Evolutionary conservation across 2,797 vertebrate species (phyloP), one percentile per base, ranked within the genome.

Genomic region (Alosa sapidissima): DNA sequence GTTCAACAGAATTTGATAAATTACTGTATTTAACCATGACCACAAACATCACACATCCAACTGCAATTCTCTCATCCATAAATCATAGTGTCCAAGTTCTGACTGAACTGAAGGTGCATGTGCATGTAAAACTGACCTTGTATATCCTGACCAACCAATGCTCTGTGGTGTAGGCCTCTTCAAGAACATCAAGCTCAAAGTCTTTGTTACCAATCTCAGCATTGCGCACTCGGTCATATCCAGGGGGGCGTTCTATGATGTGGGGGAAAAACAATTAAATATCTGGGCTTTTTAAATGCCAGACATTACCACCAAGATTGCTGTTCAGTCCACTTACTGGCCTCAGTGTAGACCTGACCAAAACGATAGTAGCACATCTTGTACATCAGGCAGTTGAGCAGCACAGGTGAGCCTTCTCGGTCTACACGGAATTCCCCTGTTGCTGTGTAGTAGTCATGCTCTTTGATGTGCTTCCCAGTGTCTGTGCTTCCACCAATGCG

Each of bases 351-450:
- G 92, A 99, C 98, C 93, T 99, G 98, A 68, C 98, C 98, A 0
- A 99, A 99, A 91, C 98, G 98, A 88, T 99, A 99, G 94, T 99
- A 99, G 93, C 98, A 99, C 98, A 99, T 99, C 95, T 99, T 99
- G 92, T 99, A 99, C 98, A 99, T 99, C 81, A 99, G 97, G 92
- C 98, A 99, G 95, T 99, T 99, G 88, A 99, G 98, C 85, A 99
- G 95, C 87, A 99, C 96, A 0, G 98, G 98, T 2, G 98, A 99
- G 48, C 98, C 98, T 89, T 99, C 98, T 0, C 98, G 96, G 89
- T 99, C 98, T 0, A 99, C 98, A 0, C 98, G 95, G 93, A 99
- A 99, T 90, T 99, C 98, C 78, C 98, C 98, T 0, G 98, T 98
- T 36, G 98, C 96, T 0, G 98, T 99, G 93, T 99, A 99, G 89